A percentile compares a stretch with the other conserved stretches of the same genome.
Conservation (phyloP, 2,797 vertebrate species). For the Manis crassicaudata region DNA sequence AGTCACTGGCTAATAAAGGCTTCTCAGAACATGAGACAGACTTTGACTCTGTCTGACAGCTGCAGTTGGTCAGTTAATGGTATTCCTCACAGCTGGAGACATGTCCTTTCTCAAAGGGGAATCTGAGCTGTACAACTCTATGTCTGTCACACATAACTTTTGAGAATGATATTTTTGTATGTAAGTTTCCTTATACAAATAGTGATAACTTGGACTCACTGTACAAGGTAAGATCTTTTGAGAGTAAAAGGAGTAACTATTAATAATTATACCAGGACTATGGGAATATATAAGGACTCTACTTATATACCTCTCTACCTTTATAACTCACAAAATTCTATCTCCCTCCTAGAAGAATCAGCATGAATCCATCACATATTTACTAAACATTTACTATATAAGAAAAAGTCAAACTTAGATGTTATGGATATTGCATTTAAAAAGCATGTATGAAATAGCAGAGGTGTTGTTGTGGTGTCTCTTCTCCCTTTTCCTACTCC, state of each 20-base stretch:
- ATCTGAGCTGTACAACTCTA: background rate
- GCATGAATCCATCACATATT: background rate
- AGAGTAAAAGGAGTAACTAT: background rate
- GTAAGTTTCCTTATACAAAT: background rate
- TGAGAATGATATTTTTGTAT: background rate
- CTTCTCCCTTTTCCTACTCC: background rate
- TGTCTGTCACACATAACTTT: background rate
- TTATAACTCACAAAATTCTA: background rate
- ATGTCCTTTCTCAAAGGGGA: background rate
- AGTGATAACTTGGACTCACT: background rate
- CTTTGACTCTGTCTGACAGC: background rate
- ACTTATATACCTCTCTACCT: background rate
- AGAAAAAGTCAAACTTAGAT: background rate
- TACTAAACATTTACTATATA: background rate
- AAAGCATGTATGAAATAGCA: background rate
- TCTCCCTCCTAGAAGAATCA: background rate
- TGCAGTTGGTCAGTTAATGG: background rate
- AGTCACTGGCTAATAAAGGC: background rate
- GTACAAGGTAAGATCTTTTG: background rate
- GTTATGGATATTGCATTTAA: background rate
- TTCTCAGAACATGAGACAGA: background rate
- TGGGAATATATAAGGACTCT: background rate
- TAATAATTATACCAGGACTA: background rate
- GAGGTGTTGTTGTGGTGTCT: rapidly evolving
- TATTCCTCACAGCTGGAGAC: background rate